Conservation (phyloP, 1,140 invertebrate species). For the Euwallacea similis region DNA sequence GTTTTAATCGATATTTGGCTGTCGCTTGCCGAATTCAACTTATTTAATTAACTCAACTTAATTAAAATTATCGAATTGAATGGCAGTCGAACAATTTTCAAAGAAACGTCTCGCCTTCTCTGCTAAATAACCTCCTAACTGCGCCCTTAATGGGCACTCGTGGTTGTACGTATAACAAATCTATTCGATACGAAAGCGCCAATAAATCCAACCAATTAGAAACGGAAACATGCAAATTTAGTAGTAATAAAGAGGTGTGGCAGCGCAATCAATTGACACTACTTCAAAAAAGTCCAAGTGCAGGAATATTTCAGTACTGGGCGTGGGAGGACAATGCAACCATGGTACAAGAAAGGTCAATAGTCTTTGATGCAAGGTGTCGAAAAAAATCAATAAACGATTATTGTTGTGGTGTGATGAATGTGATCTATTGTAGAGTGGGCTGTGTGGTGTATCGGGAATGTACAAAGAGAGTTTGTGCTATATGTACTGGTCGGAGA, state of each 20-base stretch:
- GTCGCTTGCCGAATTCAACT: too few species aligned
- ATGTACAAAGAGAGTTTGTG: background rate
- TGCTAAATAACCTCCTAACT: too few species aligned
- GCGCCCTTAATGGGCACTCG: too few species aligned
- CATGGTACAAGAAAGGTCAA: conserved; percentile 23
- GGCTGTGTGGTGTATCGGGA: background rate
- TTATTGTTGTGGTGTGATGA: conserved; percentile 14
- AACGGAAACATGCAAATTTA: conserved; percentile 15
- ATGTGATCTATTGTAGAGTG: conserved; percentile 17
- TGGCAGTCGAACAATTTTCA: too few species aligned
- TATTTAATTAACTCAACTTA: too few species aligned
- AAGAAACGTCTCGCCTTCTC: too few species aligned
- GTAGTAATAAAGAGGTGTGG: conserved; percentile 16
- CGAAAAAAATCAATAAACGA: conserved; percentile 18
- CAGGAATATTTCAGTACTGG: conserved; percentile 15
- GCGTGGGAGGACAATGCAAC: conserved; percentile 19
- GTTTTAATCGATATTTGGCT: too few species aligned
- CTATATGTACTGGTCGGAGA: too few species aligned
- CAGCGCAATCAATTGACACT: conserved; percentile 19
- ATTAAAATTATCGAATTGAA: too few species aligned
- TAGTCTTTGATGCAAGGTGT: conserved; percentile 14
- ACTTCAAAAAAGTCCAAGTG: conserved; percentile 12
- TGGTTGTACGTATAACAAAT: too few species aligned
- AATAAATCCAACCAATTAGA: conserved; percentile 20
- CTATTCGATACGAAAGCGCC: too few species aligned